phyloP scores from a whole-genome alignment of 2,888 invertebrate genomes.

The Clunio marinus region DNA sequence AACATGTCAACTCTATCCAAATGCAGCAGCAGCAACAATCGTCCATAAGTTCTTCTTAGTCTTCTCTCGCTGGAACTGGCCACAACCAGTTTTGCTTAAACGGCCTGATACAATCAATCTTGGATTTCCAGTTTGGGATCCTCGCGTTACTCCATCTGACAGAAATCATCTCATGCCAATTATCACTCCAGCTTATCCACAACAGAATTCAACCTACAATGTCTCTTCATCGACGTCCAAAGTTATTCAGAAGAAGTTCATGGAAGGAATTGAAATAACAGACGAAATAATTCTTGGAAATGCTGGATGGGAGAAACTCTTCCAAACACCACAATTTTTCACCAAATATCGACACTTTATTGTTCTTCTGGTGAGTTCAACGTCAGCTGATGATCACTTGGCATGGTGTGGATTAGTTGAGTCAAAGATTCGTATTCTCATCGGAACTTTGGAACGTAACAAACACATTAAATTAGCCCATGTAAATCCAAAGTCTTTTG shows the following conservation, averaged over 20 bases:
- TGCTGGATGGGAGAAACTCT: slow-evolving; percentile 84
- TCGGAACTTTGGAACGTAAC: slow-evolving; percentile 86
- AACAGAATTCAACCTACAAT: slow-evolving; percentile 99
- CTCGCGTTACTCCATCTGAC: slow-evolving; percentile 84
- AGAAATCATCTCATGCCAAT: slow-evolving; percentile 99
- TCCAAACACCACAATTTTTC: slow-evolving; percentile 92
- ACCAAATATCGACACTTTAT: slow-evolving; percentile 88
- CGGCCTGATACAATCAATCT: slow-evolving; percentile 83
- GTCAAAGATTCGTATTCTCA: slow-evolving; percentile 89
- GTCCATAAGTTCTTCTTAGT: slow-evolving; percentile 98
- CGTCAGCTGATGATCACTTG: slow-evolving; percentile 77
- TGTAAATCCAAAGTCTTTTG: slow-evolving; percentile 88
- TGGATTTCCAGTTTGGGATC: slow-evolving; percentile 96
- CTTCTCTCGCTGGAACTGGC: slow-evolving; percentile 99
- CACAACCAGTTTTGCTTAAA: slow-evolving; percentile 93
- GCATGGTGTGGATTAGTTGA: slow-evolving; percentile 97
- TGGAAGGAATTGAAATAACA: slow-evolving; percentile 67
- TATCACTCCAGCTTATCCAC: slow-evolving; percentile 98
- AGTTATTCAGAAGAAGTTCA: slow-evolving; percentile 90
- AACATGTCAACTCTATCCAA: slow-evolving; percentile 97
- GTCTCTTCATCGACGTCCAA: slow-evolving; percentile 89
- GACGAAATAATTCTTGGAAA: slow-evolving; percentile 87
- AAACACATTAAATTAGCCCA: slow-evolving; percentile 88
- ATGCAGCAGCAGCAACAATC: slow-evolving; percentile 88
- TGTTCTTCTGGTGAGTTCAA: slow-evolving; percentile 78